Evolutionary conservation across 2,888 invertebrate species (phyloP).

Genomic region (Pachymerium ferrugineum): DNA sequence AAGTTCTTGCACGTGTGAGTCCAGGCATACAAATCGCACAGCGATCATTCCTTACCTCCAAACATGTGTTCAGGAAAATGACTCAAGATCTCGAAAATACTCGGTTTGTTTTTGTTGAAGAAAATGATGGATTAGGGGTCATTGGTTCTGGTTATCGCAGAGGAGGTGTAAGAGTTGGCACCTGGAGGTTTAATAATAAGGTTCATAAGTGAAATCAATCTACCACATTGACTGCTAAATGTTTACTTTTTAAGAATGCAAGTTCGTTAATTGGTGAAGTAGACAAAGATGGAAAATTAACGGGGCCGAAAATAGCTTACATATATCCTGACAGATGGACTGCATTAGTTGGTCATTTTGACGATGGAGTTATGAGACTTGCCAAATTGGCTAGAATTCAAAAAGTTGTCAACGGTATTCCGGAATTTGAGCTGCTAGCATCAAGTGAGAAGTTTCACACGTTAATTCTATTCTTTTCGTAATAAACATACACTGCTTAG

Average conservation of each 20-base stretch:
- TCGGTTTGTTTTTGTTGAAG: too few relatives aligned
- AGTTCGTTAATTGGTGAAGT: slow-evolving; percentile 34
- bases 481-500: too few relatives aligned
- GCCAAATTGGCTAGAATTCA: neutral
- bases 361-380: slow-evolving; percentile 31
- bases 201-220: neutral
- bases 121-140: neutral
- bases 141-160: neutral
- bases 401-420: neutral
- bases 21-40: too few relatives aligned
- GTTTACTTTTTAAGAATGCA: slow-evolving; percentile 29
- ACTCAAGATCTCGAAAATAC: too few relatives aligned
- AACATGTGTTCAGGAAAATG: too few relatives aligned
- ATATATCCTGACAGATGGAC: slow-evolving; percentile 36
- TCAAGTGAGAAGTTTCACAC: neutral
- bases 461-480: too few relatives aligned
- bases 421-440: slow-evolving; percentile 17
- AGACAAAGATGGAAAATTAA: slow-evolving; percentile 32
- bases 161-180: neutral
- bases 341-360: slow-evolving; percentile 35
- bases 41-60: too few relatives aligned
- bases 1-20: too few relatives aligned
- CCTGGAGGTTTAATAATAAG: slow-evolving; percentile 9
- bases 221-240: neutral
- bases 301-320: slow-evolving; percentile 34